Percentiles rank a stretch among this genome's conserved stretches.
These are phyloP conservation scores for Drosophila leonis DNA, from an alignment of 2,888 invertebrate species.

Conservation along the genomic window DNA sequence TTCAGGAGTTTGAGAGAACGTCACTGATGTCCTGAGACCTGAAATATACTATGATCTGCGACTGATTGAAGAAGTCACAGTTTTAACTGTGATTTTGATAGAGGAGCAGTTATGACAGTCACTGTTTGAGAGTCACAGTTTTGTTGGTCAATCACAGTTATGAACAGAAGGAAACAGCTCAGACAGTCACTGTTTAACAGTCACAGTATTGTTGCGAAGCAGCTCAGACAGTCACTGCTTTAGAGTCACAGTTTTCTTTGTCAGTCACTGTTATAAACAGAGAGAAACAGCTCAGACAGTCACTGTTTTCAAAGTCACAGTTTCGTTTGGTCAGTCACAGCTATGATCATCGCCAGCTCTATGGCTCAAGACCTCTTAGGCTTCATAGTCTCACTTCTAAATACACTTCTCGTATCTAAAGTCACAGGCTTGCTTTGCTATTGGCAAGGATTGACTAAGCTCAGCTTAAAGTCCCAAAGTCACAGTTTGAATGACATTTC, in stretches of 20 bases:
- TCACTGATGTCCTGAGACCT: neutral
- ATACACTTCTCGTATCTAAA: no score
- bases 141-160: neutral
- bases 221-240: neutral
- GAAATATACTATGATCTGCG: no score
- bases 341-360: neutral
- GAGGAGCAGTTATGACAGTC: neutral
- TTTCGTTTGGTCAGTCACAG: neutral
- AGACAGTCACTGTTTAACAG: neutral
- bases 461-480: no score
- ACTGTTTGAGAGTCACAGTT: no score
- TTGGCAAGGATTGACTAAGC: no score
- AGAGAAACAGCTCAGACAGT: neutral
- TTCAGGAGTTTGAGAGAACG: neutral
- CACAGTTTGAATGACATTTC: no score
- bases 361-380: no score
- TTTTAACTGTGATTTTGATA: no score
- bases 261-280: neutral
- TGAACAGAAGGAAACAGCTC: neutral
- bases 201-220: neutral
- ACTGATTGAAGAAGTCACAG: neutral
- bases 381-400: no score
- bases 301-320: neutral
- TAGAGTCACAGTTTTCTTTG: neutral
- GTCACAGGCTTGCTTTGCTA: no score